Percentiles rank a stretch among this genome's conserved stretches.
phyloP scores from a whole-genome alignment of 2,797 vertebrate genomes.

The Syngnathus rostellatus region DNA sequence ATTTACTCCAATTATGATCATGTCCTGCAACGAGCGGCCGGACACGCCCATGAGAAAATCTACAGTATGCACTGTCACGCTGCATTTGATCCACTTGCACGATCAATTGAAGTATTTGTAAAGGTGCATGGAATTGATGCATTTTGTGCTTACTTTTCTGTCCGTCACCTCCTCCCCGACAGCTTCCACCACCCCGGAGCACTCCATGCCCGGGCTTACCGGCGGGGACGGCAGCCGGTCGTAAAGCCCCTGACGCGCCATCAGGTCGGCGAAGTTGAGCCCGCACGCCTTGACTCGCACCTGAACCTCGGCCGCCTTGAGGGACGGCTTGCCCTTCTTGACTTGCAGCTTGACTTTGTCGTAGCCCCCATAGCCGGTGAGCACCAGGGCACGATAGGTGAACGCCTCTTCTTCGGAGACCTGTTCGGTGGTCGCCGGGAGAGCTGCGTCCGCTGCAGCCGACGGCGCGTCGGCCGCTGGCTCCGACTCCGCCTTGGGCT shows the following conservation, averaged over 20 bases:
- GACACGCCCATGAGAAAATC: constrained; percentile 56
- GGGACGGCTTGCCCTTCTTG: constrained; percentile 72
- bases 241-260: constrained; percentile 87
- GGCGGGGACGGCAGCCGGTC: constrained; percentile 82
- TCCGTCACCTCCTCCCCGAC: constrained; percentile 84
- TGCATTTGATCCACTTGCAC: not conserved
- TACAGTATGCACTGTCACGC: not conserved
- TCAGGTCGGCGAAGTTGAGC: constrained; percentile 89
- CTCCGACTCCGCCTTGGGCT: constrained; percentile 69
- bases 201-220: constrained; percentile 85
- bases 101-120: not conserved
- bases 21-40: constrained; percentile 7
- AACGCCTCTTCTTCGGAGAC: constrained; percentile 69
- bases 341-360: constrained; percentile 90
- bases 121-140: not conserved
- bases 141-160: constrained; percentile 76
- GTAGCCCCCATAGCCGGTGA: constrained; percentile 80
- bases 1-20: not conserved
- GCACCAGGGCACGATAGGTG: constrained; percentile 72
- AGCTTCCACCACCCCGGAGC: constrained; percentile 81
- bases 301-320: constrained; percentile 77
- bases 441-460: constrained; percentile 32
- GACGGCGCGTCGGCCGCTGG: constrained; percentile 25
- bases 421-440: constrained; percentile 53
- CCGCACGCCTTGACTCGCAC: constrained; percentile 84